Percentiles rank a stretch among this genome's conserved stretches.
phyloP scores from a whole-genome alignment of 2,113 vertebrate genomes.

The Notarius lentiginosus region DNA sequence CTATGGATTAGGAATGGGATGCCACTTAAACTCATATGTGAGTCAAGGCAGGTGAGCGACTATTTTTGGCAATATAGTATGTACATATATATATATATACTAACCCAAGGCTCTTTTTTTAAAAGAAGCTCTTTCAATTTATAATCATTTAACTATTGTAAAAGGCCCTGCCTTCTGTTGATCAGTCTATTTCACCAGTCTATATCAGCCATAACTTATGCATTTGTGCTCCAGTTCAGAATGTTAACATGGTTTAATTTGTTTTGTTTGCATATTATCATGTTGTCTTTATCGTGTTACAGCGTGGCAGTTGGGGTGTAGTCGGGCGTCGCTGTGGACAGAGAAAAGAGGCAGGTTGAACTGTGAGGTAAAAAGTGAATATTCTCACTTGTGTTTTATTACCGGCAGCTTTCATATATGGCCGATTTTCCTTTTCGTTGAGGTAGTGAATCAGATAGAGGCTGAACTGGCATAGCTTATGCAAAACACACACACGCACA shows the following conservation, averaged over 20 bases:
- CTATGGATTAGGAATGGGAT: too few relatives aligned
- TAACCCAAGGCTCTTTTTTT: not conserved
- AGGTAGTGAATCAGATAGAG: not conserved
- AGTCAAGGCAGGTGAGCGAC: too few relatives aligned
- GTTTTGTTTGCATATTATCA: not conserved
- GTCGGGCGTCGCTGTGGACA: not conserved
- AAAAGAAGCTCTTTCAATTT: not conserved
- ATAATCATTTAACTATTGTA: not conserved
- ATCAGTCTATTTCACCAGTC: not conserved
- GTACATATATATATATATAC: too few relatives aligned
- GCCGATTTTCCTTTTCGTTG: not conserved
- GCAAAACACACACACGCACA: not conserved
- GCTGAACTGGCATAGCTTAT: not conserved
- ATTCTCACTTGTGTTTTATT: not conserved
- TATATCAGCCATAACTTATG: not conserved
- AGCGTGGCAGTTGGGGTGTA: not conserved
- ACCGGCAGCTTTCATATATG: not conserved
- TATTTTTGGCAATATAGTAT: too few relatives aligned
- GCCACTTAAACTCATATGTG: too few relatives aligned
- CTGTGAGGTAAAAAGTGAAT: not conserved
- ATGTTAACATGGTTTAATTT: not conserved
- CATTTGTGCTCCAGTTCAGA: not conserved
- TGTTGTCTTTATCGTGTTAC: not conserved
- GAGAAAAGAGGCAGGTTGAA: not conserved
- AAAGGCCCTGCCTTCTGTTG: not conserved